Base-by-base conservation (phyloP, 2,797 vertebrate species). In the Philypnodon macrostomus region DNA sequence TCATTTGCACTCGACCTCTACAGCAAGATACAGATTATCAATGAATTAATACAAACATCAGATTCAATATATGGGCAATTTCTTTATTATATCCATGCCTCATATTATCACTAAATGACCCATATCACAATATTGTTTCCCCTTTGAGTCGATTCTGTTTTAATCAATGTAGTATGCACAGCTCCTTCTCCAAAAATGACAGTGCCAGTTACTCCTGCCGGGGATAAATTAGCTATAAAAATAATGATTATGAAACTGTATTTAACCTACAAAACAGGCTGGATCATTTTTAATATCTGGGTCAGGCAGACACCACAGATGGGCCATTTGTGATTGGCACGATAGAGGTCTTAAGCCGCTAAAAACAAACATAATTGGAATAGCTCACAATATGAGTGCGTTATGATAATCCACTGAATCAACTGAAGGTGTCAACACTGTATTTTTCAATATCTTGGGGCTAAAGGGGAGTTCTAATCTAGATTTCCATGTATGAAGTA, bases 331-430 rank as follows among this genome's bases (percentile, higher is more conserved):
- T 58, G 61, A 73, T 65, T 65, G 76, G 54, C 53, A 51, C 18
- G 56, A 69, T 49, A 44, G 38, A 65, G 47, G 31, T 55, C 41
- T 52, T 15, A 26, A 56, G 46, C 53, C 36, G 58, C 58, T 51
- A 37, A 50, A 80, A 75, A 77, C 53, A 72, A 73, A 73, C 44
- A 58, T 54, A 45, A 59, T 55, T n/a, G n/a, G n/a, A n/a, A 66
- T 58, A 55, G 36, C 52, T 23, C 31, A 8, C 40, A 18, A 55
- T 49, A 57, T 55, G 30, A 58, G 47, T 60, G 34, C 53, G 29
- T 32, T 34, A 59, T 42, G 53, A 41, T 77, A 75, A 82, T 85
- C 75, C 65, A 73, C 58, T 66, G 78, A 82, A 78, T 67, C 66
- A 65, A 53, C 53, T 53, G 75, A 64, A 75, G 77, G 63, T 68